Conservation (phyloP, 2,113 vertebrate genomes). For the Echinops telfairi region DNA sequence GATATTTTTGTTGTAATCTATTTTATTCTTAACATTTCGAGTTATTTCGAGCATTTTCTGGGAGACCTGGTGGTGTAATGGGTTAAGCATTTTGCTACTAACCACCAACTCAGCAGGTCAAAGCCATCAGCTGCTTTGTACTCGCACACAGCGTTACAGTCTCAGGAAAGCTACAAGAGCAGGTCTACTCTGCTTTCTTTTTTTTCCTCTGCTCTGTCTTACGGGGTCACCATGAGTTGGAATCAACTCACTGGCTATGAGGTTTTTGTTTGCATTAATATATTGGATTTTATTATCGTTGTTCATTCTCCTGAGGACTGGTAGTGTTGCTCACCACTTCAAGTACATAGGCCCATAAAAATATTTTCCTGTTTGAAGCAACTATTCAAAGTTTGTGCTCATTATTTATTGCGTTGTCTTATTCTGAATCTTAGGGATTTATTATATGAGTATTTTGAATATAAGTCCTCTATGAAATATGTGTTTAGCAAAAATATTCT, state of each 20-base stretch:
- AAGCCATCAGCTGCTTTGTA: too few relatives aligned
- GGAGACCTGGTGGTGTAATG: too few relatives aligned
- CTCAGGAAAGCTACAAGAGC: too few relatives aligned
- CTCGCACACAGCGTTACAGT: too few relatives aligned
- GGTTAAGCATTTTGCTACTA: too few relatives aligned
- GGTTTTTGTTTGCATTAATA: too few relatives aligned
- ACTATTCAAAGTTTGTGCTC: background rate
- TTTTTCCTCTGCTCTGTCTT: too few relatives aligned
- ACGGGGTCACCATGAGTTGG: too few relatives aligned
- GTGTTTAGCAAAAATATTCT: background rate
- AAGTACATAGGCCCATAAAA: background rate
- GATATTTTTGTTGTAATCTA: background rate
- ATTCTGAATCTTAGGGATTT: background rate
- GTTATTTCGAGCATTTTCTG: background rate
- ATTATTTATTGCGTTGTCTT: background rate
- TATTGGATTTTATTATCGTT: background rate
- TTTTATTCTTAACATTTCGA: background rate
- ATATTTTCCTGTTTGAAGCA: background rate
- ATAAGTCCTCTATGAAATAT: background rate
- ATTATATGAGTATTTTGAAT: background rate
- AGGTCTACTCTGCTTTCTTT: too few relatives aligned
- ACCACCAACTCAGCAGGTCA: too few relatives aligned
- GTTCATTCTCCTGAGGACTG: background rate
- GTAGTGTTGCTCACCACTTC: background rate
- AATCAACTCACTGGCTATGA: too few relatives aligned